phyloP scores from a whole-genome alignment of 1,140 invertebrate genomes.

The Aporrectodea caliginosa region DNA sequence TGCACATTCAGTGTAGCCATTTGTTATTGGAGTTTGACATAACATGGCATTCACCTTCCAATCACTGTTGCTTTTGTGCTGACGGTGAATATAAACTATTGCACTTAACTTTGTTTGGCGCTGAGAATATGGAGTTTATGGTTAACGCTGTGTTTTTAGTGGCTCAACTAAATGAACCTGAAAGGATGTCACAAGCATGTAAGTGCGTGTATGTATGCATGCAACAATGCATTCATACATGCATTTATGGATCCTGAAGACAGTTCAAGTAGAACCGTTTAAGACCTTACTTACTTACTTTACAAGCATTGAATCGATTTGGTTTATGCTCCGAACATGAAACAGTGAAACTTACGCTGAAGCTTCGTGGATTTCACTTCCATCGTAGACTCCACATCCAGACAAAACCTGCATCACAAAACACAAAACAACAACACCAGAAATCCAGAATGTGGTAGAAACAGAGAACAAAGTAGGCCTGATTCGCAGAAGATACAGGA shows the following conservation, averaged over 20 bases:
- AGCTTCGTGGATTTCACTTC: slow-evolving; percentile 63
- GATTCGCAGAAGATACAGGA: too few relatives aligned
- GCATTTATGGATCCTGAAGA: background rate
- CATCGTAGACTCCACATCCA: slow-evolving; percentile 64
- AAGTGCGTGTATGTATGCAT: background rate
- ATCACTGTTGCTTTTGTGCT: too few relatives aligned
- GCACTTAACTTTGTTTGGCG: too few relatives aligned
- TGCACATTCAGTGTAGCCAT: too few relatives aligned
- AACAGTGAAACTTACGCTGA: slow-evolving; percentile 54
- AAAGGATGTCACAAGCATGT: background rate
- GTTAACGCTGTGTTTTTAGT: too few relatives aligned
- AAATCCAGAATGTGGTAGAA: background rate
- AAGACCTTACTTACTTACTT: slow-evolving; percentile 6
- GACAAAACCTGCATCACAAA: slow-evolving; percentile 57
- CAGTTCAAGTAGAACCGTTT: background rate
- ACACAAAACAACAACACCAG: slow-evolving; percentile 12
- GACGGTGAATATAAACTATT: too few relatives aligned
- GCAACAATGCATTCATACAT: background rate
- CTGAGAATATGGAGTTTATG: too few relatives aligned
- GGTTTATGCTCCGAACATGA: background rate
- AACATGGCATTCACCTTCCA: too few relatives aligned
- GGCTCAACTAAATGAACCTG: background rate
- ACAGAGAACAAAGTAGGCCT: background rate
- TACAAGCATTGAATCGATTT: background rate
- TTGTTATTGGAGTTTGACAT: too few relatives aligned